A percentile compares a stretch with the other conserved stretches of the same genome.
Evolutionary conservation across 2,888 invertebrate species (phyloP).

Genomic region (Ptychoptera albimana): DNA sequence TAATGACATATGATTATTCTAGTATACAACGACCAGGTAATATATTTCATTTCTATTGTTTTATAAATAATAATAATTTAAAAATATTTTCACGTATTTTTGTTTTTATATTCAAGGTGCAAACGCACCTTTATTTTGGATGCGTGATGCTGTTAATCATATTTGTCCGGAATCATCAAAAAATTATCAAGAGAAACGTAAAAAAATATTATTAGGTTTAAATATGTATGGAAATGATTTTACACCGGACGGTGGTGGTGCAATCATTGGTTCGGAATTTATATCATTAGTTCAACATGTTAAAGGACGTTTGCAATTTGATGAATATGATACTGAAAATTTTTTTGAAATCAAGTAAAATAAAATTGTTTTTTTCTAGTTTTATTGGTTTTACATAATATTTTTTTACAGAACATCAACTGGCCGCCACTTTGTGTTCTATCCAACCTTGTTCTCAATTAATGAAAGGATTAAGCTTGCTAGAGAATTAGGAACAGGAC

Average conservation of each 20-base stretch:
- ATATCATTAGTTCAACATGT: conserved; percentile 55
- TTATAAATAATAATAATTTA: not conserved
- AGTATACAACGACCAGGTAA: conserved; percentile 60
- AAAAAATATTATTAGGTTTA: conserved; percentile 72
- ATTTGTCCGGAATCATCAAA: conserved; percentile 44
- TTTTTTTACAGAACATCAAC: conserved; percentile 39
- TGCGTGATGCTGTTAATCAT: conserved; percentile 55
- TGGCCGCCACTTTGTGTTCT: conserved; percentile 67
- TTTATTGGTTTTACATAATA: not conserved
- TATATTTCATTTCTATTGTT: not conserved
- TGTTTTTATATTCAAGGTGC: conserved; percentile 39
- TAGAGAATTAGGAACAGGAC: conserved; percentile 59
- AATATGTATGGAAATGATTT: conserved; percentile 92
- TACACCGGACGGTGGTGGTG: conserved; percentile 62
- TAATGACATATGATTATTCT: conserved; percentile 97
- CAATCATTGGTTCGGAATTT: conserved; percentile 66
- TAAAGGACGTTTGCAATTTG: conserved; percentile 63
- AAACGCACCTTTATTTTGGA: conserved; percentile 78
- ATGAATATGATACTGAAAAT: conserved; percentile 65
- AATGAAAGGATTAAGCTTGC: conserved; percentile 66
- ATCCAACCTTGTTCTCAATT: conserved; percentile 77
- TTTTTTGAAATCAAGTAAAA: conserved; percentile 71
- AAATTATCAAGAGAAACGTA: conserved; percentile 36
- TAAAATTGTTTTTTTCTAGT: conserved; percentile 6
- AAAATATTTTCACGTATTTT: conserved; percentile 1